Base-by-base conservation (phyloP, 2,113 vertebrate genomes). In the Melanotaenia duboulayi region DNA sequence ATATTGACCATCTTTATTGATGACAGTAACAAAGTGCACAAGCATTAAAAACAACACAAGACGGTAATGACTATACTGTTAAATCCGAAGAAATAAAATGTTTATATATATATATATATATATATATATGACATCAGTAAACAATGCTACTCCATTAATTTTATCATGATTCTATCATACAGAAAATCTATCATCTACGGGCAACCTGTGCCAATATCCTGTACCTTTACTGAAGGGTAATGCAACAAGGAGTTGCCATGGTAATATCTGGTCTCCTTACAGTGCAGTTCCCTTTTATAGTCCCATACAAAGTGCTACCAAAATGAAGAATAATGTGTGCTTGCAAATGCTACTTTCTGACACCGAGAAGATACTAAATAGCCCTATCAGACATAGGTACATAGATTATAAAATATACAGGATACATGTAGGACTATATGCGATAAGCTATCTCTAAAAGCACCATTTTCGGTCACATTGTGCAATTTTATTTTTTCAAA, bases 151-250 rank as follows among this genome's bases (percentile, higher is more conserved):
- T 92, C 90, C 50, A 83, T 90, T 92, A 90, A 86, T 79, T 90
- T 92, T 91, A 90, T 91, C 91, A 89, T 89, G 89, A 93, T 91
- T 94, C 92, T 90, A 93, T 95, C 94, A 95, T 94, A 90, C 91
- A 91, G 89, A 91, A 93, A 92, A 88, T 91, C 86, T 91, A 92
- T 87, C 90, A 91, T 92, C 74, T 57, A 48, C 40, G 94, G 96
- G 95, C 96, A 96, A 92, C 96, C 96, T 87, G 95, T 97, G 96
- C 95, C 96, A 83, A 92, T 89, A 88, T 90, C 89, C 86, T 87
- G 89, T 90, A 93, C 84, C 86, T 79, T 70, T 76, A 92, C 85
- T 86, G 65, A 92, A 91, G 91, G 65, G 55, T 89, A 90, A 83
- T 80, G 78, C 83, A 84, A 87, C 65, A 82, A 19, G 0, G 74